Base-by-base conservation (phyloP, 2,888 invertebrate genomes). In the Gari tellinella region DNA sequence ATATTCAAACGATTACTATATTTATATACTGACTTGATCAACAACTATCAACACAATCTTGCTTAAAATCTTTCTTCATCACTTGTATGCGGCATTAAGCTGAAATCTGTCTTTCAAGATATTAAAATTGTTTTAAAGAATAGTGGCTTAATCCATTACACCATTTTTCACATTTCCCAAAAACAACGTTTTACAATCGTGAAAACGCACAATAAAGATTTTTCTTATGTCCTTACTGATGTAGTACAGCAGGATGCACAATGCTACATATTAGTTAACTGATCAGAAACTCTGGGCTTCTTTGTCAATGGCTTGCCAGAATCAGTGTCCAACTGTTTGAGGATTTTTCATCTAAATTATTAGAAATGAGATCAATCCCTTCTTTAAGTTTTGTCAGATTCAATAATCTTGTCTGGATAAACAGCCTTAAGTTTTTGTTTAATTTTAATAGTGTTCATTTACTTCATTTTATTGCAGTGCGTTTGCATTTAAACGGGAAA, bases 281-380 rank as follows among this genome's bases (percentile, higher is more conserved):
- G 56, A 8, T 68, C 72, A 15, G 65, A 48, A 40, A 78, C 31
- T 25, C 65, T 37, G 2, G 55, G 61, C 23, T 60, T 72, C 23
- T 79, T 75, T 8, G 14, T 17, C 23, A 31, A 26, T 15, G 72
- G 75, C 60, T 75, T 75, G 46, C 57, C 57, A 12, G 41, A 40
- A 26, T 41, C 52, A 23, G 37, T 49, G 0, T 68, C 63, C 2
- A 23, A 51, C 31, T n/a, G 31, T 40, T 53, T 64, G 23, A 61
- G 0, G 66, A 64, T 25, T 66, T 61, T 15, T 62, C 64, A 41
- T 68, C 74, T 21, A 69, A 41, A 19, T 72, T 66, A 48, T 72
- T 72, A 49, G 79, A 70, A 19, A 74, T 75, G 15, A 60, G 70
- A 5, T 79, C 79, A 23, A 74, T 72, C 40, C 75, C 79, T 40